Evolutionary conservation across 2,113 vertebrate genomes (phyloP).

Genomic region (Alosa alosa): DNA sequence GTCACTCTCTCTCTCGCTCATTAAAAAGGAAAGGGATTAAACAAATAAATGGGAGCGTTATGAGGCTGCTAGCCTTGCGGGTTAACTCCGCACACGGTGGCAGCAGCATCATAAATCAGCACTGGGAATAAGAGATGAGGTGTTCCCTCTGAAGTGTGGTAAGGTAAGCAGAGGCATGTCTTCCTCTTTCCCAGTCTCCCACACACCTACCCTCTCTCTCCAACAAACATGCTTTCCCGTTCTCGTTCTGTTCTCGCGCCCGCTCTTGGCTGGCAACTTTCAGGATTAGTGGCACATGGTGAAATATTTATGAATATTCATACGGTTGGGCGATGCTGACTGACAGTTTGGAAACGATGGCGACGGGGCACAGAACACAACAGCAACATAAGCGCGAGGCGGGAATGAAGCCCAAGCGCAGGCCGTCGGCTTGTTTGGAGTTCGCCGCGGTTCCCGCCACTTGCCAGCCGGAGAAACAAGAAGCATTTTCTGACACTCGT

Average conservation of each 20-base stretch:
- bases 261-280: background rate
- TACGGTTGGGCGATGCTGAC: background rate
- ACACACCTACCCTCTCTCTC: too few relatives aligned
- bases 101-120: background rate
- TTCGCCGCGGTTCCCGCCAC: background rate
- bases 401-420: background rate
- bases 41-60: background rate
- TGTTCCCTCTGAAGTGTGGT: background rate
- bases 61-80: background rate
- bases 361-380: background rate
- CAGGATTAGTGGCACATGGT: background rate
- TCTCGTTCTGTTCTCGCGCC: background rate
- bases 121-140: background rate
- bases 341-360: background rate
- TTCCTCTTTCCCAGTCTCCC: background rate
- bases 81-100: background rate
- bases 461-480: background rate
- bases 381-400: background rate
- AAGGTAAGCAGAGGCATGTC: slow-evolving; percentile 1
- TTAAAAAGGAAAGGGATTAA: background rate
- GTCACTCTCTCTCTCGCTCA: background rate
- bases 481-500: background rate
- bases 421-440: background rate
- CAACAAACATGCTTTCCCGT: too few relatives aligned
- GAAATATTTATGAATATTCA: slow-evolving; percentile 17